Base-by-base conservation (phyloP, 2,113 vertebrate species). In the Meriones unguiculatus region DNA sequence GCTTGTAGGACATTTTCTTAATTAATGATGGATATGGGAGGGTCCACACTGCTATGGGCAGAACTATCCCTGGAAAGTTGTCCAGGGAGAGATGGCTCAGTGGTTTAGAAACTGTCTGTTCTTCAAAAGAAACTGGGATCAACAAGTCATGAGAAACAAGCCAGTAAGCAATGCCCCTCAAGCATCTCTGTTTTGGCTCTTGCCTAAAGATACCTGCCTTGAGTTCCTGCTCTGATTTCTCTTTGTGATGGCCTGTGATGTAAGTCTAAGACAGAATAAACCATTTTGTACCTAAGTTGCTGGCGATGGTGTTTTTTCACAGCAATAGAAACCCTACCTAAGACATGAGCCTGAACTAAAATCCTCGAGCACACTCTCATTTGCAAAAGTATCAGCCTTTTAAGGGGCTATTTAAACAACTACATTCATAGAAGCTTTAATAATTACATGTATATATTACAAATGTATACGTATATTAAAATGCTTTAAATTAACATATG, bases 331-430 rank as follows among this genome's bases (percentile, higher is more conserved):
- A 62, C 12, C 20, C 35, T 62, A 25, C 59, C 35, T 59, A 62
- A 65, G 2, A 30, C 14, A 91, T 89, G 57, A 96, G 9, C 35
- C 17, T 73, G 52, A 86, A 95, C 95, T 96, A 95, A 95, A 76
- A 78, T 89, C 59, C 22, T n/a, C 46, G 67, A 82, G 50, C n/a
- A 72, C 65, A 30, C 85, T 87, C 25, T 91, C 35, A 87, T 95
- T 94, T 94, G 30, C 41, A 85, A 67, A 91, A 76, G 13, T 59
- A 65, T 38, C 84, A 22, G 12, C 22, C 64, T 78, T 41, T 92
- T 91, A 93, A 64, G 59, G 59, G 94, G 25, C 35, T 88, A 87
- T 73, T 97, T 86, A 84, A 96, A 86, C 22, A 90, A 91, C 13
- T 59, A 24, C 76, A 77, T 46, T 86, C 84, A 38, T n/a, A 50